These are phyloP conservation scores for Spea hammondii DNA, from an alignment of 2,797 vertebrate genomes.

Conservation along the genomic window DNA sequence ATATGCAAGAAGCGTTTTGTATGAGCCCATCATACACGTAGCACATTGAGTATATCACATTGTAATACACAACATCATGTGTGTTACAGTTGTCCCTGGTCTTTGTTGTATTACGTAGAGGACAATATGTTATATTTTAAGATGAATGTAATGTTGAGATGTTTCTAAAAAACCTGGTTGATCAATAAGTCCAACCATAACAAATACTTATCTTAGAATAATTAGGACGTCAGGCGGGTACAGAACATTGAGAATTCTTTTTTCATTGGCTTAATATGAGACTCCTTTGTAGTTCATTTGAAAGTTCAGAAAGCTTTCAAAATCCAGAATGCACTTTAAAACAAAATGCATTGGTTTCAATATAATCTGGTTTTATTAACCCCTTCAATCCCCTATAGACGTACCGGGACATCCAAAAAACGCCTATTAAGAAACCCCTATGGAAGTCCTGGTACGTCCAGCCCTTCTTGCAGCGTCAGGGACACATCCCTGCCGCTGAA, in stretches of 20 bases:
- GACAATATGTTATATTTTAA: neutral
- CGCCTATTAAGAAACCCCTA: too few relatives aligned
- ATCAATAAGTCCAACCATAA: conserved; percentile 30
- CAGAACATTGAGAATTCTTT: neutral
- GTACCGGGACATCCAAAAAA: too few relatives aligned
- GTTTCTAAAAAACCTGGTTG: neutral
- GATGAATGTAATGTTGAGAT: neutral
- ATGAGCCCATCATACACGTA: too few relatives aligned
- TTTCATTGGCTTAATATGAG: neutral
- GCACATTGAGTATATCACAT: neutral
- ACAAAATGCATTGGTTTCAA: neutral
- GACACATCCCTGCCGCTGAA: too few relatives aligned
- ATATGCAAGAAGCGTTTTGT: too few relatives aligned
- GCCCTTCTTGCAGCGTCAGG: too few relatives aligned
- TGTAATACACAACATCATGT: neutral
- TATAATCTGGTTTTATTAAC: neutral
- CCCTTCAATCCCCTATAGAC: too few relatives aligned
- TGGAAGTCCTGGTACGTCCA: too few relatives aligned
- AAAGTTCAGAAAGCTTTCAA: neutral
- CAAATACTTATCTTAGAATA: conserved; percentile 16
- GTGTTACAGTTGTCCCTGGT: neutral
- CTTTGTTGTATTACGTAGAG: neutral
- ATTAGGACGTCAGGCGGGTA: conserved; percentile 13
- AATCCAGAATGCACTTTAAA: neutral
- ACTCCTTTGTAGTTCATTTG: neutral